Conservation (phyloP, 2,888 invertebrate genomes). For the Hypena proboscidalis region DNA sequence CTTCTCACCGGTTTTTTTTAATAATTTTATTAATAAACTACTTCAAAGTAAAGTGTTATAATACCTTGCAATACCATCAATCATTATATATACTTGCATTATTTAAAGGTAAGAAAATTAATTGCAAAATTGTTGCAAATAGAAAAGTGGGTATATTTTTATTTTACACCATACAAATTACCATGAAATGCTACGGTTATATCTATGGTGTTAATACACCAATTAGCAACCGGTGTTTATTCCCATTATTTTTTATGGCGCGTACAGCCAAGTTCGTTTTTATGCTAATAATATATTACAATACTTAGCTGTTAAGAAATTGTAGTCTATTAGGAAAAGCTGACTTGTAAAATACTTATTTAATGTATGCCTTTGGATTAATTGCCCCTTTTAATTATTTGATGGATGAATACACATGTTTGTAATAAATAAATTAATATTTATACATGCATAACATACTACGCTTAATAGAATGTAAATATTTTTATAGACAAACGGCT, state of each 20-base stretch:
- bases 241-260: not conserved
- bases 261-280: no score
- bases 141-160: conserved; percentile 1
- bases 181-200: not conserved
- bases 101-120: not conserved
- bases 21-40: no score
- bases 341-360: not conserved
- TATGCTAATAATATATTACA: not conserved
- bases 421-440: no score
- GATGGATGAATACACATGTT: no score
- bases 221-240: not conserved
- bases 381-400: no score
- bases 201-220: conserved; percentile 2
- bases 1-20: no score
- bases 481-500: no score
- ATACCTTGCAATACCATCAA: no score
- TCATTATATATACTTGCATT: not conserved
- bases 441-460: no score
- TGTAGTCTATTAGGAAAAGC: not conserved
- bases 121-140: not conserved
- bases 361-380: no score
- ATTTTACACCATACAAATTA: not conserved
- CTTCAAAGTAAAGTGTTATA: no score
- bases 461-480: no score
- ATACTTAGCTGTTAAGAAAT: not conserved